Conservation (phyloP, 2,797 vertebrate species). For the Aulostomus chinensis region DNA sequence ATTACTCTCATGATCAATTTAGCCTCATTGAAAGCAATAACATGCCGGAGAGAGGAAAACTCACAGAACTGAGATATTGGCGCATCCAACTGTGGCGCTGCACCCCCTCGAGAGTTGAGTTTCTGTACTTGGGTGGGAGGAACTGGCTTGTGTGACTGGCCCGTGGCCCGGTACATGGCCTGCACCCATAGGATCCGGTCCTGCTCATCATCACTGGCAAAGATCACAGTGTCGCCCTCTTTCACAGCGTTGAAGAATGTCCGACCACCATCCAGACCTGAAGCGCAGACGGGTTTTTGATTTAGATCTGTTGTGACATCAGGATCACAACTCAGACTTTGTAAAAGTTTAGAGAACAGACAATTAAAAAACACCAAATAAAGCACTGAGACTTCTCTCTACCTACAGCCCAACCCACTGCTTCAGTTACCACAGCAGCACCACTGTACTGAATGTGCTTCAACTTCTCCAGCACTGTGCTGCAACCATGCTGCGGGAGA, state of each 20-base stretch:
- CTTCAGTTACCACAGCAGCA: no score
- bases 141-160: conserved; percentile 97
- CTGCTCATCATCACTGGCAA: conserved; percentile 97
- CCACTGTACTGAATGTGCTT: no score
- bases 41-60: conserved; percentile 76
- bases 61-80: conserved; percentile 99
- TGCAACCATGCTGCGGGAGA: no score
- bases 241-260: conserved; percentile 98
- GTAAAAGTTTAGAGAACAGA: not conserved
- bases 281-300: not conserved
- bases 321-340: not conserved
- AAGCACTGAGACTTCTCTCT: no score
- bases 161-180: conserved; percentile 97
- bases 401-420: no score
- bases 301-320: not conserved
- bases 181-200: conserved; percentile 98
- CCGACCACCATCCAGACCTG: conserved; percentile 94
- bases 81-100: conserved; percentile 92
- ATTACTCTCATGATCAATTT: no score
- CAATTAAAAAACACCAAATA: no score
- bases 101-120: conserved; percentile 92
- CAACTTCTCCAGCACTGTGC: no score
- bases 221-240: conserved; percentile 98
- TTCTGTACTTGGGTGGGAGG: conserved; percentile 98
- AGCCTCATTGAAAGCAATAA: no score